Percentiles rank a stretch among this genome's conserved stretches.
Evolutionary conservation across 1,140 invertebrate genomes (phyloP).

Genomic region (Arctopsyche grandis): DNA sequence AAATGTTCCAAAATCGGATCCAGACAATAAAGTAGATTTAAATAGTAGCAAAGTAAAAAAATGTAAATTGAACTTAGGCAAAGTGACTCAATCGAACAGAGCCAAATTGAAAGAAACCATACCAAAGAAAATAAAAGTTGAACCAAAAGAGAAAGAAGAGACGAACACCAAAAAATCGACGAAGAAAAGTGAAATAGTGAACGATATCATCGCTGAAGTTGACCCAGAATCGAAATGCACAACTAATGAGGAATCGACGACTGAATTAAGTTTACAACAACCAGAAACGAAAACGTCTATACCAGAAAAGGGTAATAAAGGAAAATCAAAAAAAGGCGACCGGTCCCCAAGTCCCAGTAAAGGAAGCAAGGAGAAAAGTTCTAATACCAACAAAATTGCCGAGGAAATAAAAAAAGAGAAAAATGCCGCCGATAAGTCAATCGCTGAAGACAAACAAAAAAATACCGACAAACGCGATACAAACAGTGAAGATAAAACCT

Average conservation of each 20-base stretch:
- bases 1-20: constrained; percentile 1
- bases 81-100: constrained; percentile 8
- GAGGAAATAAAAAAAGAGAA: constrained; percentile 30
- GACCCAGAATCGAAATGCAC: background rate
- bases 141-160: constrained; percentile 35
- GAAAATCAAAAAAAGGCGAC: constrained; percentile 16
- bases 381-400: background rate
- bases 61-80: constrained; percentile 21
- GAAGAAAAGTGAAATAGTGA: background rate
- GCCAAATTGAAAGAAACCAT: constrained; percentile 24
- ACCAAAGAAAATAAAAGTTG: constrained; percentile 41
- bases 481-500: constrained; percentile 22
- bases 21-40: constrained; percentile 34
- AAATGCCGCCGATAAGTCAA: background rate
- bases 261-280: background rate
- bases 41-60: constrained; percentile 33
- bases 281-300: background rate
- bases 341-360: constrained; percentile 25
- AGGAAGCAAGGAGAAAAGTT: background rate
- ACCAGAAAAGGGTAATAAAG: constrained; percentile 19
- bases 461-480: constrained; percentile 29
- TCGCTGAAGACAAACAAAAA: constrained; percentile 25
- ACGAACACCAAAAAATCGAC: background rate
- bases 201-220: background rate
- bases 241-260: constrained; percentile 26